A percentile compares a stretch with the other conserved stretches of the same genome.
Conservation (phyloP, 2,113 vertebrate species). For the Mus musculus region DNA sequence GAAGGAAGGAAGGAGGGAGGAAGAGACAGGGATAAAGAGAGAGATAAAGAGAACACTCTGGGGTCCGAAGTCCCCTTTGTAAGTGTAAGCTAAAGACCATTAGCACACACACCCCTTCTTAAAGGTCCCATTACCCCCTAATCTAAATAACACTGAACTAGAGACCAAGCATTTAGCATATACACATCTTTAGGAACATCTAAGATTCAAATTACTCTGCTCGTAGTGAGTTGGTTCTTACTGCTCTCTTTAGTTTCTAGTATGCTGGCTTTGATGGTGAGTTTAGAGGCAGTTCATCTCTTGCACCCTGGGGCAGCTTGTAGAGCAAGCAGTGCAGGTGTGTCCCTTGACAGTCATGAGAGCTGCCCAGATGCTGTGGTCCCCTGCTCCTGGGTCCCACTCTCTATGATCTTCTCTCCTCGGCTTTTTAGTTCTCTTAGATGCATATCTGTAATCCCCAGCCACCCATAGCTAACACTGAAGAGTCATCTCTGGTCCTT, state of each 20-base stretch:
- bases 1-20: rapidly evolving
- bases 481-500: neutral
- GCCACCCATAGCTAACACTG: neutral
- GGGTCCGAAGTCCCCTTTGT: neutral
- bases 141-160: neutral
- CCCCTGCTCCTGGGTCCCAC: neutral
- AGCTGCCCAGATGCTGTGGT: neutral
- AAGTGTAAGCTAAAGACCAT: neutral
- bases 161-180: neutral
- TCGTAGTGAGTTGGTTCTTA: neutral
- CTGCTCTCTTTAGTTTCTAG: neutral
- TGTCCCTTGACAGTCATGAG: neutral
- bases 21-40: neutral
- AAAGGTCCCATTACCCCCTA: neutral
- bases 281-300: neutral
- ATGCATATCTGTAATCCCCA: neutral
- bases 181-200: neutral
- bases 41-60: neutral
- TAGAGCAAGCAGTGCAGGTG: neutral
- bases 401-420: neutral
- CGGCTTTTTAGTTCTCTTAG: neutral
- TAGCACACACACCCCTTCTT: neutral
- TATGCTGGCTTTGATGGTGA: neutral
- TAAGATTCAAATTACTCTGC: neutral
- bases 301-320: neutral